Conservation (phyloP, 2,113 vertebrate genomes). For the Mungos mungo region DNA sequence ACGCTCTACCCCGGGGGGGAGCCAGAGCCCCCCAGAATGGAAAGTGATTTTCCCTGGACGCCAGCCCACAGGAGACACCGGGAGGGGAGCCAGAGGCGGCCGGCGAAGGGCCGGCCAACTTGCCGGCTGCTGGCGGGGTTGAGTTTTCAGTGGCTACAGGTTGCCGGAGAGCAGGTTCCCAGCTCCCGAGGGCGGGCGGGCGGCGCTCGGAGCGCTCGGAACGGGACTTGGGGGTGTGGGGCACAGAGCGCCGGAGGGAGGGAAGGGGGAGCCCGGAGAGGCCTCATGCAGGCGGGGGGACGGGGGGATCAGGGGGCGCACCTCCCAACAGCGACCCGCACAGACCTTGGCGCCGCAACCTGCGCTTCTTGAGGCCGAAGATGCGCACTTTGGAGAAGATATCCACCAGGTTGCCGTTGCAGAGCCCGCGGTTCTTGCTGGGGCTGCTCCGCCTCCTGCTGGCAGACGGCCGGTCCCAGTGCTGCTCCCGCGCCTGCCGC, state of each 20-base stretch:
- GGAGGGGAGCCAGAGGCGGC: background rate
- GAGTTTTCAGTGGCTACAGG: slow-evolving; percentile 67
- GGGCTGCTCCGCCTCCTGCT: slow-evolving; percentile 97
- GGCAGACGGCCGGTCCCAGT: slow-evolving; percentile 94
- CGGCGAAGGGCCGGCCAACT: background rate
- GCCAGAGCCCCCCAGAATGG: background rate
- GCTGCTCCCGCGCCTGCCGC: slow-evolving; percentile 97
- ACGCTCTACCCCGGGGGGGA: background rate
- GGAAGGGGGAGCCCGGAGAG: background rate
- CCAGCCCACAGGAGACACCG: fast-evolving
- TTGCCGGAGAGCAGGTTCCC: slow-evolving; percentile 16
- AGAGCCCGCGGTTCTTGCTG: slow-evolving; percentile 97
- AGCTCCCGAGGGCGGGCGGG: background rate
- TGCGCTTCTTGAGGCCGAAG: slow-evolving; percentile 98
- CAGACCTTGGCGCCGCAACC: slow-evolving; percentile 97
- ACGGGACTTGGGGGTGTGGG: background rate
- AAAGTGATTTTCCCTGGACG: background rate
- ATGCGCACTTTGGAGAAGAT: slow-evolving; percentile 99
- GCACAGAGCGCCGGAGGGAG: background rate
- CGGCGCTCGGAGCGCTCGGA: background rate
- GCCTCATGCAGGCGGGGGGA: background rate
- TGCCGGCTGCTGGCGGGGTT: background rate
- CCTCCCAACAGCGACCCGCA: slow-evolving; percentile 61
- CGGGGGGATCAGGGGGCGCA: background rate
- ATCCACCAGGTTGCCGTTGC: slow-evolving; percentile 98